Conservation (phyloP, 2,797 vertebrate genomes). For the Cyprinodon diabolis region DNA sequence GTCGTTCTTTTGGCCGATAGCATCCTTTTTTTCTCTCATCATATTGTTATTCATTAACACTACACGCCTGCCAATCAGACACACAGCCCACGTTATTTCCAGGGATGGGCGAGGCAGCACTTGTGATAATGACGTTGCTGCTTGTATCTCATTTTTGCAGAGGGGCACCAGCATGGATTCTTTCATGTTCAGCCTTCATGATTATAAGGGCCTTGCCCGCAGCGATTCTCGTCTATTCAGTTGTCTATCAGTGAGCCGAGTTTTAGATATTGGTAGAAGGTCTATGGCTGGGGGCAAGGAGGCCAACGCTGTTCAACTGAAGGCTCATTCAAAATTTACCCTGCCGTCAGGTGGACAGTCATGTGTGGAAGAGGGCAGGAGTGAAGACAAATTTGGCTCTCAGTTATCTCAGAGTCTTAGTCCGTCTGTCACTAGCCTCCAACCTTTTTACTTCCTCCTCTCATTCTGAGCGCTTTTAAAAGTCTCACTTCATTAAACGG, state of each 20-base stretch:
- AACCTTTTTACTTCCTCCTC: conserved; percentile 48
- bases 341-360: conserved; percentile 14
- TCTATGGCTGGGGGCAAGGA: conserved; percentile 14
- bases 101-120: conserved; percentile 62
- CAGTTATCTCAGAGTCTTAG: conserved; percentile 41
- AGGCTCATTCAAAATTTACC: conserved; percentile 31
- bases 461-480: conserved; percentile 43
- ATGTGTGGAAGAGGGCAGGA: conserved; percentile 13
- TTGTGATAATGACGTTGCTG: conserved; percentile 64
- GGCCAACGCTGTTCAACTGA: conserved; percentile 39
- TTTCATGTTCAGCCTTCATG: conserved; percentile 58
- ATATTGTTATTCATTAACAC: conserved; percentile 77
- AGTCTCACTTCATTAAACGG: conserved; percentile 71
- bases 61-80: conserved; percentile 71
- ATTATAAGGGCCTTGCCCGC: conserved; percentile 40
- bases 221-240: conserved; percentile 31
- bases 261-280: conserved; percentile 29
- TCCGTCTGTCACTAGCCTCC: conserved; percentile 24
- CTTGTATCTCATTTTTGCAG: conserved; percentile 68
- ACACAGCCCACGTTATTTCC: conserved; percentile 67
- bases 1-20: conserved; percentile 67
- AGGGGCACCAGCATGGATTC: conserved; percentile 53
- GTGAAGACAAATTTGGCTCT: conserved; percentile 24
- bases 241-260: conserved; percentile 38
- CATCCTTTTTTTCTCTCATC: conserved; percentile 37